Percentiles rank a stretch among this genome's conserved stretches.
phyloP scores from a whole-genome alignment of 2,888 invertebrate genomes.

The Ryuthela nishihirai region DNA sequence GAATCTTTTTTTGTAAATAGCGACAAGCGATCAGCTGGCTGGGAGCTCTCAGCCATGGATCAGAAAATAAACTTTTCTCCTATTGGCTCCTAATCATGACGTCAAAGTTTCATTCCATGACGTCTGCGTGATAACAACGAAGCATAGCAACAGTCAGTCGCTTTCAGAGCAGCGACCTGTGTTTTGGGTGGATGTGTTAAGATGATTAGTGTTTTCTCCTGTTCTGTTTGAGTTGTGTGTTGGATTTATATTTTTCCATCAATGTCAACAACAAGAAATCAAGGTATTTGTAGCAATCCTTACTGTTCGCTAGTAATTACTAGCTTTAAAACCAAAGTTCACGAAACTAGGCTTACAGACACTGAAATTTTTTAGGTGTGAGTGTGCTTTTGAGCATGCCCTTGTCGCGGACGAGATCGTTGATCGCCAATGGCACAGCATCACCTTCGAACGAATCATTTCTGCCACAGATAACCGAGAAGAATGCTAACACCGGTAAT shows the following conservation, averaged over 20 bases:
- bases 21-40: too few relatives aligned
- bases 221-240: constrained; percentile 5
- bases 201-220: constrained; percentile 3
- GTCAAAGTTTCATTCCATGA: too few relatives aligned
- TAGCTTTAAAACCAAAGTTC: too few relatives aligned
- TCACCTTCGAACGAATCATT: constrained; percentile 45
- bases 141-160: constrained; percentile 38
- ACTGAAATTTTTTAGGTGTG: too few relatives aligned
- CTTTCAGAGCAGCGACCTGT: constrained; percentile 37
- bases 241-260: too few relatives aligned
- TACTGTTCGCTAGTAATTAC: too few relatives aligned
- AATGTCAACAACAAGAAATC: too few relatives aligned
- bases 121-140: constrained; percentile 31
- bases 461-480: constrained; percentile 44
- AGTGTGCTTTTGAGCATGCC: constrained; percentile 46
- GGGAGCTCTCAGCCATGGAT: too few relatives aligned
- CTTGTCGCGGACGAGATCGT: constrained; percentile 52
- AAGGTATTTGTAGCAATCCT: too few relatives aligned
- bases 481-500: constrained; percentile 13
- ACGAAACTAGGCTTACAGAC: too few relatives aligned
- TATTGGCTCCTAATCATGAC: constrained; percentile 32
- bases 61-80: constrained; percentile 21
- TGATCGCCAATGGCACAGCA: constrained; percentile 50
- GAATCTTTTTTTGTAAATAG: too few relatives aligned
- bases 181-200: constrained; percentile 6